Evolutionary conservation across 2,113 vertebrate genomes (phyloP).

Genomic region (Scartelaos histophorus): DNA sequence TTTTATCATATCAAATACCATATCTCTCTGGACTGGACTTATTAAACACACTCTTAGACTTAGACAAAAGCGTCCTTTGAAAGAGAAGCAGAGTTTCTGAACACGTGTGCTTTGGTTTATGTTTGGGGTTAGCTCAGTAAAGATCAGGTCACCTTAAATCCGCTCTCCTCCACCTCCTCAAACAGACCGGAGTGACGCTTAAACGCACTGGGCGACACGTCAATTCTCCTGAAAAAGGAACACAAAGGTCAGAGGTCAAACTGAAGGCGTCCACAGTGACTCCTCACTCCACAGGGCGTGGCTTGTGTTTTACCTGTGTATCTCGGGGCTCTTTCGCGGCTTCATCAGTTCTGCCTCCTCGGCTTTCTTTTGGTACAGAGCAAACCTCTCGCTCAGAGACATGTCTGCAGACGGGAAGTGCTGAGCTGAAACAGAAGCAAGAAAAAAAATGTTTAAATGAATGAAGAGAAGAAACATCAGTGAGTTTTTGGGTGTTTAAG

Average conservation of each 20-base stretch:
- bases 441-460: not conserved
- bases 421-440: conserved; percentile 81
- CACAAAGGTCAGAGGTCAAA: conserved; percentile 12
- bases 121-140: conserved; percentile 73
- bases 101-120: conserved; percentile 63
- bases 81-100: conserved; percentile 98
- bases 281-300: no score
- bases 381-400: conserved; percentile 96
- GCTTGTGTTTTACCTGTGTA: conserved; percentile 87
- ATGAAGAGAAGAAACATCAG: not conserved
- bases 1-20: conserved; percentile 98
- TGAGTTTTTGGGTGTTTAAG: not conserved
- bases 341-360: conserved; percentile 91
- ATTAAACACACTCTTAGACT: conserved; percentile 96
- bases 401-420: conserved; percentile 93
- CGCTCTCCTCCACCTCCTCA: conserved; percentile 90
- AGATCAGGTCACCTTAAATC: conserved; percentile 94
- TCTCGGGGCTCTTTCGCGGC: conserved; percentile 97
- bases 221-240: conserved; percentile 87
- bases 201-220: conserved; percentile 99
- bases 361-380: conserved; percentile 97
- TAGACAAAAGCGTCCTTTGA: conserved; percentile 99
- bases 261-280: not conserved
- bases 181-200: conserved; percentile 96
- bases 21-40: conserved; percentile 96